These are phyloP conservation scores for Gallinago stenura DNA, from an alignment of 2,797 vertebrate species.

Conservation along the genomic window DNA sequence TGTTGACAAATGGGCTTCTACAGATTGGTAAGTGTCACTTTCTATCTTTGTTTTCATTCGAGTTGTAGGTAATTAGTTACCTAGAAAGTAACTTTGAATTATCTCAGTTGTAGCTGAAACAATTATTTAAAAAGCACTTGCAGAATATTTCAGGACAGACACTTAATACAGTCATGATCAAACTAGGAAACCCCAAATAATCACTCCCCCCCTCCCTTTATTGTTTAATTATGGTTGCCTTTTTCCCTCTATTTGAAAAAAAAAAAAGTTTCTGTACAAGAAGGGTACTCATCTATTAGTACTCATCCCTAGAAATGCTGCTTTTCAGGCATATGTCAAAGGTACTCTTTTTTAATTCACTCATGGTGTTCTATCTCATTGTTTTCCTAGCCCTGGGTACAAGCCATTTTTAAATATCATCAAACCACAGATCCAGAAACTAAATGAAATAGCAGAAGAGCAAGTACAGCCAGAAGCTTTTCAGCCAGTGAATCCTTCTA, in stretches of 20 bases:
- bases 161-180: background rate
- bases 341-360: background rate
- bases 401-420: constrained; percentile 95
- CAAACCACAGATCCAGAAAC: constrained; percentile 92
- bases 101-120: background rate
- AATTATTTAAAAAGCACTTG: background rate
- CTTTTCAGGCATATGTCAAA: background rate
- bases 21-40: constrained; percentile 88
- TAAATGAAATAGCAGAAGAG: constrained; percentile 86
- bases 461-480: constrained; percentile 90
- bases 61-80: background rate
- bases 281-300: background rate
- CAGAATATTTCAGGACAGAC: background rate
- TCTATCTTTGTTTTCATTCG: background rate
- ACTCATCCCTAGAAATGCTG: background rate
- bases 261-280: background rate
- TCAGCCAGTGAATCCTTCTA: constrained; percentile 85
- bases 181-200: background rate
- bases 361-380: background rate
- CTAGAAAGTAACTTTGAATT: background rate
- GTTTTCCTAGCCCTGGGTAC: constrained; percentile 89
- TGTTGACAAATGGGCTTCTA: constrained; percentile 90
- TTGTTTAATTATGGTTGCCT: background rate
- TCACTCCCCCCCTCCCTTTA: background rate
- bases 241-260: background rate